Base-by-base conservation (phyloP, 2,113 vertebrate genomes). In the Natator depressus region DNA sequence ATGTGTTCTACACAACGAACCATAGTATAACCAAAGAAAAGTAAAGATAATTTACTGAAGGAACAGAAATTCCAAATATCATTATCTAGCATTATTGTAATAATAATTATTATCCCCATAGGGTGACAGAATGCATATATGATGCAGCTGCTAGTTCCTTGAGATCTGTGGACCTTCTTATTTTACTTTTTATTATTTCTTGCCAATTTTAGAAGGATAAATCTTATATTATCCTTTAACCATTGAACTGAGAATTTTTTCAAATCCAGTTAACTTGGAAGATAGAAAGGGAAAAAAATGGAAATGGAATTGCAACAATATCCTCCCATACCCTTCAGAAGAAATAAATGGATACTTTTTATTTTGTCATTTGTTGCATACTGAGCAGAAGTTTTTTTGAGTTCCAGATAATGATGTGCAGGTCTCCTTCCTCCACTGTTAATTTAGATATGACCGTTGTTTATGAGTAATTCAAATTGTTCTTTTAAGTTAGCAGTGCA, bases 1-100 rank as follows among this genome's bases (percentile, higher is more conserved):
- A 65, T 22, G 47, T 89, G 13, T 54, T 92, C 38, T 96, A 84
- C 51, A 89, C 31, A 94, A 59, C 72, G 85, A 89, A n/a, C 57
- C 11, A 79, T 95, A 82, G 82, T 89, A 85, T 51, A 75, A 82
- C 25, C 10, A 83, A 85, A 42, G 13, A 20, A 76, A 3, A 3
- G 84, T 5, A 82, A 42, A 85, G 5, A 29, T 93, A 90, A 6
- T 89, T 42, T 75, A 75, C 46, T 27, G 38, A 25, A 46, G 6
- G 38, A 87, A 76, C 90, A 85, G 47, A 79, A 76, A 57, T 85
- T 89, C 88, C 24, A 57, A 6, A 59, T 5, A 47, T 54, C 0
- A 11, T 42, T 20, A 46, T 76, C 24, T 42, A 22, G 22, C 20
- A 46, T 4, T 13, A 76, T 88, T 89, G 5, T 82, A 59, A 50